Evolutionary conservation across 2,888 invertebrate species (phyloP).

Genomic region (Cinara cedri): DNA sequence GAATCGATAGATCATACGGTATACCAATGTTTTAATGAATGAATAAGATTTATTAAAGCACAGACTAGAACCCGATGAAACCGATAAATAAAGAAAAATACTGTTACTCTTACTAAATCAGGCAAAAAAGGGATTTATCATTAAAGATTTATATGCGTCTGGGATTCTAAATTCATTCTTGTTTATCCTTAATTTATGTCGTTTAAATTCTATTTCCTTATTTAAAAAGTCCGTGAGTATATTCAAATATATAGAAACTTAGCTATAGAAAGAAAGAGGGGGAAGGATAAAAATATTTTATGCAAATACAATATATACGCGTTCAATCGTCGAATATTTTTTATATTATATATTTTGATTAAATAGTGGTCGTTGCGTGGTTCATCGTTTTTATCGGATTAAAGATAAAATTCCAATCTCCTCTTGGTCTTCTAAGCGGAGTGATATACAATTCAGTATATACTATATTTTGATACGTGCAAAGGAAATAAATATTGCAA

Average conservation of each 20-base stretch:
- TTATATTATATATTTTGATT: conserved; percentile 19
- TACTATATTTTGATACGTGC: background rate
- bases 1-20: too few species aligned
- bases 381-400: conserved; percentile 36
- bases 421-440: too few species aligned
- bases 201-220: conserved; percentile 20
- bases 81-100: too few species aligned
- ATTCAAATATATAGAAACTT: background rate
- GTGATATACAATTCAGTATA: conserved; percentile 3
- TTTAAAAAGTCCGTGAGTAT: background rate
- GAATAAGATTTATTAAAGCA: too few species aligned
- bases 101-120: background rate
- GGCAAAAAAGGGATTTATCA: conserved; percentile 36
- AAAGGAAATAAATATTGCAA: too few species aligned
- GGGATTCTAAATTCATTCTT: conserved; percentile 14
- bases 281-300: conserved; percentile 24
- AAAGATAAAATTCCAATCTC: conserved; percentile 1
- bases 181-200: conserved; percentile 14
- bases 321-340: conserved; percentile 9
- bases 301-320: conserved; percentile 21
- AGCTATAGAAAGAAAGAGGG: background rate
- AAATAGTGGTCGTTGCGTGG: conserved; percentile 14
- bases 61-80: too few species aligned
- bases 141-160: conserved; percentile 31
- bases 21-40: too few species aligned